Evolutionary conservation across 1,140 invertebrate genomes (phyloP).

Genomic region (Ceratitis capitata): DNA sequence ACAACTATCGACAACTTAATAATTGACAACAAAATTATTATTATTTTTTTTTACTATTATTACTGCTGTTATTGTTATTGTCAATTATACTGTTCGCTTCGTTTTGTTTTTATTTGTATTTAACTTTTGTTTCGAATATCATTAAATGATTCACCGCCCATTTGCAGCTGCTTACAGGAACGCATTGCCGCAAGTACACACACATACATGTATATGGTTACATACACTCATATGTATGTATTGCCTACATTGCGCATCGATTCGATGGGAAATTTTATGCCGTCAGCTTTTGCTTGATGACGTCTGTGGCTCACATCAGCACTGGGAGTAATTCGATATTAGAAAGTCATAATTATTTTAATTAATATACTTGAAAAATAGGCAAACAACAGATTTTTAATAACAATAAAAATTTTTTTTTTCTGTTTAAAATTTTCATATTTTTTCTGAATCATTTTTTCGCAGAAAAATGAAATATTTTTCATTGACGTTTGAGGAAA

Average conservation of each 20-base stretch:
- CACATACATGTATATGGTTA: not conserved
- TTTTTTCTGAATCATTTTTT: slow-evolving; percentile 17
- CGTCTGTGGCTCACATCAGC: not conserved
- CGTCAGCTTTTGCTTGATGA: not conserved
- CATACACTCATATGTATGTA: not conserved
- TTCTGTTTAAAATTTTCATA: no score
- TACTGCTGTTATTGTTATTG: not conserved
- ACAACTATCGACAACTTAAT: not conserved
- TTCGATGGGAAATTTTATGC: slow-evolving; percentile 7
- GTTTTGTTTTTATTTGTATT: not conserved
- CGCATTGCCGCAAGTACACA: not conserved
- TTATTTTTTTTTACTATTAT: no score
- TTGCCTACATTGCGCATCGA: not conserved
- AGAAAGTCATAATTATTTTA: not conserved
- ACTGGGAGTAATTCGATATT: not conserved
- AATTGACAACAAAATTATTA: slow-evolving; percentile 27
- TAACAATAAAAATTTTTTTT: not conserved
- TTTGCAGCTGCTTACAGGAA: not conserved
- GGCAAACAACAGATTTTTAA: not conserved
- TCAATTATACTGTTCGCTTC: not conserved
- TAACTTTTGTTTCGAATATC: not conserved
- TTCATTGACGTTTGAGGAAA: not conserved
- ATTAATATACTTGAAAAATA: not conserved
- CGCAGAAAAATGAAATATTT: not conserved
- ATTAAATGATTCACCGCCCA: slow-evolving; percentile 11